Percentiles rank a stretch among this genome's conserved stretches.
phyloP scores from a whole-genome alignment of 2,888 invertebrate species.

The Fabriciana adippe region DNA sequence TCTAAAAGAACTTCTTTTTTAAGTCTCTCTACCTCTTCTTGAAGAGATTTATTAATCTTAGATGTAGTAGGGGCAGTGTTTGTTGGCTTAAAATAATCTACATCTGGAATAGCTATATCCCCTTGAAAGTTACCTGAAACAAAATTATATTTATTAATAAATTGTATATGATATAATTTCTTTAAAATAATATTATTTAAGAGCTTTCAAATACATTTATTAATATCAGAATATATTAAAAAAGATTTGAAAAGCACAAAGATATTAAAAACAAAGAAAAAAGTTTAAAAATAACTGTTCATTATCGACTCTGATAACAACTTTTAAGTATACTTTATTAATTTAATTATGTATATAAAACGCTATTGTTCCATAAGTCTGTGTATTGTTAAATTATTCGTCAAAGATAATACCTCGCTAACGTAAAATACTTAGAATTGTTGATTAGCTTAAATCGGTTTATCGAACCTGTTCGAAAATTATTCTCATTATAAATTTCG shows the following conservation, averaged over 20 bases:
- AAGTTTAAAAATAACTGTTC: slow-evolving; percentile 1
- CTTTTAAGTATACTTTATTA: not conserved
- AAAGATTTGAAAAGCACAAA: not conserved
- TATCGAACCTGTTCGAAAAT: slow-evolving; percentile 14
- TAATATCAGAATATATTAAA: not conserved
- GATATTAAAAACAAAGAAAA: not conserved
- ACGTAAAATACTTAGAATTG: slow-evolving; percentile 19
- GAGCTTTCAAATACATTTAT: no score
- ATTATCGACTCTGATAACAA: not conserved
- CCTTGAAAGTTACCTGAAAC: slow-evolving; percentile 90
- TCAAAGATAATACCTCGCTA: slow-evolving; percentile 12
- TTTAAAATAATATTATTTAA: no score
- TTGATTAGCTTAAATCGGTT: slow-evolving; percentile 19
- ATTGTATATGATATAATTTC: not conserved
- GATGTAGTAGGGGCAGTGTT: slow-evolving; percentile 64
- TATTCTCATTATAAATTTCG: slow-evolving; percentile 28
- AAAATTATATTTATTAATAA: slow-evolving; percentile 36
- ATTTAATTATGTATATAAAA: slow-evolving; percentile 16
- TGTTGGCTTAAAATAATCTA: slow-evolving; percentile 66
- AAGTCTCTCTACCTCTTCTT: slow-evolving; percentile 90
- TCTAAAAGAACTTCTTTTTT: slow-evolving; percentile 91
- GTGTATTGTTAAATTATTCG: slow-evolving; percentile 16
- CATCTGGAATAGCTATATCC: slow-evolving; percentile 90
- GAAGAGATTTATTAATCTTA: slow-evolving; percentile 85
- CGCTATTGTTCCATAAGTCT: slow-evolving; percentile 1